Evolutionary conservation across 1,140 invertebrate genomes (phyloP).

Genomic region (Ooceraea biroi): DNA sequence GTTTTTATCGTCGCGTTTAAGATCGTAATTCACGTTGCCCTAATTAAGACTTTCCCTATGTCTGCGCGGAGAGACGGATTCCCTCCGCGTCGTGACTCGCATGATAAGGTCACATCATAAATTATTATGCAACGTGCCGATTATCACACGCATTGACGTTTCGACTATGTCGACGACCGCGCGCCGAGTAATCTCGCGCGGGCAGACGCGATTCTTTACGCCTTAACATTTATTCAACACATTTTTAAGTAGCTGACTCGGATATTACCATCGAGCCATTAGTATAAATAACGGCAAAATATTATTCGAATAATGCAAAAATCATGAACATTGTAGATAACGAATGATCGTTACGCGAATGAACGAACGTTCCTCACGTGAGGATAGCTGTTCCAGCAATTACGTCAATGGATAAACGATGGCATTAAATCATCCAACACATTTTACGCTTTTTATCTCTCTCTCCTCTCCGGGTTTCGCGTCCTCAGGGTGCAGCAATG

Average conservation of each 20-base stretch:
- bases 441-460: background rate
- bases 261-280: background rate
- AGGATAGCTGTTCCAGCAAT: background rate
- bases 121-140: slow-evolving; percentile 33
- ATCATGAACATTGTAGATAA: background rate
- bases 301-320: background rate
- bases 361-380: background rate
- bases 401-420: background rate
- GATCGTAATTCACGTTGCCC: slow-evolving; percentile 40
- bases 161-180: slow-evolving; percentile 2
- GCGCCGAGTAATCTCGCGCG: slow-evolving; percentile 3
- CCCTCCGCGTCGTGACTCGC: background rate
- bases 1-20: slow-evolving; percentile 40
- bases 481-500: background rate
- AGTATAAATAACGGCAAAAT: background rate
- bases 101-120: slow-evolving; percentile 41
- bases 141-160: slow-evolving; percentile 21
- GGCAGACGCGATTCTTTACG: slow-evolving; percentile 11
- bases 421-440: background rate
- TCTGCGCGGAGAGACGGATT: slow-evolving; percentile 37
- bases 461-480: background rate
- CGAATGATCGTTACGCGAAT: background rate
- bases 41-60: slow-evolving; percentile 42
- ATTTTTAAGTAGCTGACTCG: background rate
- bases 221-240: no score